Evolutionary conservation across 2,797 vertebrate species (phyloP).

Genomic region (Pipistrellus kuhlii): DNA sequence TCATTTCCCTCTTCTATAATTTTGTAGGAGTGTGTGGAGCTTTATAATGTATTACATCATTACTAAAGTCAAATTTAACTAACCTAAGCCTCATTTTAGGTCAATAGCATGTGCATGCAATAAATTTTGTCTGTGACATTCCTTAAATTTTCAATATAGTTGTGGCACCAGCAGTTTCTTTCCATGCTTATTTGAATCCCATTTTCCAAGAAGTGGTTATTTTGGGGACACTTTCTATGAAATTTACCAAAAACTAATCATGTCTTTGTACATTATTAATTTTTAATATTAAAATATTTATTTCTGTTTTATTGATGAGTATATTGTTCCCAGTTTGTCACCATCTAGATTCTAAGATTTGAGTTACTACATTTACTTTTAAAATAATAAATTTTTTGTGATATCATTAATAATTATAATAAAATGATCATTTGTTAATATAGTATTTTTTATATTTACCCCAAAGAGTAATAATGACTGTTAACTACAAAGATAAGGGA

Average conservation of each 20-base stretch:
- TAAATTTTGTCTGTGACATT: not conserved
- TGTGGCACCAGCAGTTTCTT: not conserved
- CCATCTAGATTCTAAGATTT: not conserved
- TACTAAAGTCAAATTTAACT: not conserved
- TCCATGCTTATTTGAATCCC: not conserved
- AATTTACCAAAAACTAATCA: not conserved
- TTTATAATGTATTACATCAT: not conserved
- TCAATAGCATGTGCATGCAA: not conserved
- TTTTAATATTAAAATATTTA: slow-evolving; percentile 36
- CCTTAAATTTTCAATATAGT: not conserved
- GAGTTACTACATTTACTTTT: not conserved
- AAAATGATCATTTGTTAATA: not conserved
- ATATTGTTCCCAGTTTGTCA: not conserved
- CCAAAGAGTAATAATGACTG: not conserved
- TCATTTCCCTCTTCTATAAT: slow-evolving; percentile 19
- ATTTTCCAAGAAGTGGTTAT: not conserved
- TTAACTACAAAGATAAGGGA: not conserved
- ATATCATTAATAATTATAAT: not conserved
- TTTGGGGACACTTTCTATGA: not conserved
- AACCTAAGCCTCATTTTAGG: not conserved
- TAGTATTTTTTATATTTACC: not conserved
- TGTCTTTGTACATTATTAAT: not conserved
- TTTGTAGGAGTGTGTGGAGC: not conserved
- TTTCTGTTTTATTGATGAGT: slow-evolving; percentile 7
- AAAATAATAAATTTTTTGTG: not conserved